Percentiles rank a stretch among this genome's conserved stretches.
Conservation (phyloP, 92 coral and sea anemone species). For the Phenganax marumi region DNA sequence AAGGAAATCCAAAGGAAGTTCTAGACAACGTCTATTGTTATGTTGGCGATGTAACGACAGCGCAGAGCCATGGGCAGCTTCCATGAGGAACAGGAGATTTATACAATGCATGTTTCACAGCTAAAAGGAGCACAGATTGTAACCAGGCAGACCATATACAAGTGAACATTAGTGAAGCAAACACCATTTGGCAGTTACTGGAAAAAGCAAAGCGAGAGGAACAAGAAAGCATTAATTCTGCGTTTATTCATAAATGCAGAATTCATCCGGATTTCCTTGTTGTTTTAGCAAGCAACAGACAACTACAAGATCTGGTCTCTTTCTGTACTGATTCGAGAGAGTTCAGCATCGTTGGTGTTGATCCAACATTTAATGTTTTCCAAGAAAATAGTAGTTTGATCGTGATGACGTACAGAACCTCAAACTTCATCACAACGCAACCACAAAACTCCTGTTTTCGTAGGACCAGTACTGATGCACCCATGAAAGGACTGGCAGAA, state of each 20-base stretch:
- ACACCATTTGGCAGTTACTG: conserved; percentile 15
- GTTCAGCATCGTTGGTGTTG: conserved; percentile 20
- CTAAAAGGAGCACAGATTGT: neutral
- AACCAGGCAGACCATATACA: conserved; percentile 31
- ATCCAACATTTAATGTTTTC: conserved; percentile 9
- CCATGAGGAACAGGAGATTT: neutral
- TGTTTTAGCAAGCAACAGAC: too few species aligned
- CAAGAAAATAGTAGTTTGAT: conserved; percentile 13
- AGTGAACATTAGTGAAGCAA: conserved; percentile 7
- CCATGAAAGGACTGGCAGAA: too few species aligned
- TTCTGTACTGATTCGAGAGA: conserved; percentile 13
- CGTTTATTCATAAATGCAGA: neutral
- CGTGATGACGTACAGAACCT: conserved; percentile 21
- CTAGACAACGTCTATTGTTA: conserved; percentile 38
- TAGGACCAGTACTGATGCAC: neutral
- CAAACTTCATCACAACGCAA: conserved; percentile 1
- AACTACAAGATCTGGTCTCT: neutral
- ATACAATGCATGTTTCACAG: conserved; percentile 20
- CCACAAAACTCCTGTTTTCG: neutral
- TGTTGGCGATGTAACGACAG: conserved; percentile 29
- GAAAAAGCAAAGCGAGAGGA: conserved; percentile 17
- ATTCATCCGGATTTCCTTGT: too few species aligned
- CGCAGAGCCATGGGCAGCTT: too few species aligned
- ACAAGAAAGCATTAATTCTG: neutral
- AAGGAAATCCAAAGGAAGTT: conserved; percentile 17